Conservation (phyloP, 2,797 vertebrate genomes). For the Diplodus sargus region DNA sequence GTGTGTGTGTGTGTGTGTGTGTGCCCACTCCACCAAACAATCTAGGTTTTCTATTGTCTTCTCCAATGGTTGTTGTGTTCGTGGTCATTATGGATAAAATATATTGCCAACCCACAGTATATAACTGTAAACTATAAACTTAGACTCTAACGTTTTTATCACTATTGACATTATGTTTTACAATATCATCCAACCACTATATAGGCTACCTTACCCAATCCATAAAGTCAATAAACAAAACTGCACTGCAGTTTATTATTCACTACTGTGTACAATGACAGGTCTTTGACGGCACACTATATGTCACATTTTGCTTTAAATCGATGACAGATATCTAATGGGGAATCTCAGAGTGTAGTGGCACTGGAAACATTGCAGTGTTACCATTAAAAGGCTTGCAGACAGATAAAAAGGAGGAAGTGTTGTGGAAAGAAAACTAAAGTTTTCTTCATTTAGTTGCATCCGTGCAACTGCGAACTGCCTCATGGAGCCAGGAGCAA, state of each 20-base stretch:
- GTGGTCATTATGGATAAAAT: constrained; percentile 38
- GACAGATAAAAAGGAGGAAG: constrained; percentile 23
- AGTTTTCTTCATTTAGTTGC: constrained; percentile 29
- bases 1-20: constrained; percentile 3
- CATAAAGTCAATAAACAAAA: constrained; percentile 36
- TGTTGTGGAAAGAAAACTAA: constrained; percentile 14
- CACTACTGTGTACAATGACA: constrained; percentile 15
- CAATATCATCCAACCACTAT: constrained; percentile 15
- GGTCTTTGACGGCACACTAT: constrained; percentile 17
- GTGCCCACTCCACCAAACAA: background rate
- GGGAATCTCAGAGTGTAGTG: constrained; percentile 3
- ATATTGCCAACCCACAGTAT: constrained; percentile 2
- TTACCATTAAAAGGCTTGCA: constrained; percentile 27
- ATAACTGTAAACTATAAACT: constrained; percentile 4
- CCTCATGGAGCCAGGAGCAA: constrained; percentile 5
- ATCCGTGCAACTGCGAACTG: background rate
- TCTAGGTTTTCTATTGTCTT: constrained; percentile 12
- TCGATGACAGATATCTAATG: constrained; percentile 40
- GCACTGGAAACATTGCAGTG: background rate
- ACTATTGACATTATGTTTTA: constrained; percentile 28
- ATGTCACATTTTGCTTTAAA: constrained; percentile 34
- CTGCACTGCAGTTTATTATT: constrained; percentile 27
- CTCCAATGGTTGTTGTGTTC: constrained; percentile 2
- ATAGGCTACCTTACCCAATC: constrained; percentile 12
- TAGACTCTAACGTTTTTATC: constrained; percentile 15